Evolutionary conservation across 37 sponge, comb jelly and placozoan genomes (phyloP), one percentile per base, ranked within the genome.

Genomic region (Axinella damicornis): DNA sequence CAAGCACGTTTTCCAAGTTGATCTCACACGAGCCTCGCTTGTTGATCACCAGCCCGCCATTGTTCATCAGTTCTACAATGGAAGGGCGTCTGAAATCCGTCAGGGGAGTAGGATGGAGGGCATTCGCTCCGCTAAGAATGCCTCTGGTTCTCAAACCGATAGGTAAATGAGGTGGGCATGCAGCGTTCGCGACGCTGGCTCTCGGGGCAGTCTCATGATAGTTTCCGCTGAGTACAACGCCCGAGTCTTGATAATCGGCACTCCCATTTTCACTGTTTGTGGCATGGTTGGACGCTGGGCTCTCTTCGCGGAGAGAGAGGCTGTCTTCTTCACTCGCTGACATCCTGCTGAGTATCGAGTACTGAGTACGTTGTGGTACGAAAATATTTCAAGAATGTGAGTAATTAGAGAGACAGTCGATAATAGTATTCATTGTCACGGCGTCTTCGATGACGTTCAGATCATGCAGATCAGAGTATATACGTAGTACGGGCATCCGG

Each of bases 51-150:
- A 84, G 20, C 12, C 76, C 84, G 1, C 84, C 84, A 1, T n/a
- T 59, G 61, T 71, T 63, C 18, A 86, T 38, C 70, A 71, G 79
- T 24, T 80, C 80, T 15, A 63, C 81, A n/a, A 87, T 80, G 36
- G 87, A 87, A 33, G 87, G 81, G 16, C 87, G 63, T 35, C 87
- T 73, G 35, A 80, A 36, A 24, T 80, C 69, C 33, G 20, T 17
- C 31, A 65, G 52, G 31, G 65, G 79, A 19, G 25, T 27, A 54
- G 52, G 77, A 57, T 73, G 52, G 28, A 73, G 27, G 40, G 33
- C 74, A 37, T 41, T 71, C 40, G 71, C 71, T 31, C 52, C 52
- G 18, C 52, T n/a, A 2, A 37, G 27, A 21, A n/a, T 52, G 24
- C 55, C 55, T 9, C 46, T 46, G 4, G 46, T 46, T 46, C 9